These are phyloP conservation scores for Apodemus speciosus DNA, from an alignment of 2,113 vertebrate genomes.

Conservation along the genomic window DNA sequence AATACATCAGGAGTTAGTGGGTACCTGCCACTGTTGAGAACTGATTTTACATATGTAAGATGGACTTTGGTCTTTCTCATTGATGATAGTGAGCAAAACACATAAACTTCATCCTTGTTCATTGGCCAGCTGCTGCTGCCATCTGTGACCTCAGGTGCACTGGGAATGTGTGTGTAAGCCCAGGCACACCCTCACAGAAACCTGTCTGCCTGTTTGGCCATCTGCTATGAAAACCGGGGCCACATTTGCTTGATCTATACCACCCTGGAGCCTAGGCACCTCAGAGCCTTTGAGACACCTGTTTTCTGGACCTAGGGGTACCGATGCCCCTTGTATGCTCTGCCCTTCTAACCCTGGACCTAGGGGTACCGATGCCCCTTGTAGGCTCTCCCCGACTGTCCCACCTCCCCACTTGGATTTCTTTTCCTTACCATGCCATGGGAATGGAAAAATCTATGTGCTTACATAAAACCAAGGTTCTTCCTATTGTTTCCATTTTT, in stretches of 20 bases:
- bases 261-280: background rate
- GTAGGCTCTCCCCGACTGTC: background rate
- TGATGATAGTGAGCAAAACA: constrained; percentile 39
- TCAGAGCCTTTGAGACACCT: background rate
- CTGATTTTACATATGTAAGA: background rate
- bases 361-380: background rate
- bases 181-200: background rate
- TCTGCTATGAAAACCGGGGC: background rate
- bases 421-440: too few relatives aligned
- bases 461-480: background rate
- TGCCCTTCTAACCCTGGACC: too few relatives aligned
- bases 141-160: constrained; percentile 49
- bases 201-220: constrained; percentile 1
- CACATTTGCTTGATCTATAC: background rate
- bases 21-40: background rate
- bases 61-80: constrained; percentile 54
- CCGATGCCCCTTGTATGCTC: too few relatives aligned
- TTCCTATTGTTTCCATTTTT: background rate
- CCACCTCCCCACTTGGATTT: background rate
- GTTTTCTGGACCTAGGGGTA: background rate
- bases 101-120: constrained; percentile 4
- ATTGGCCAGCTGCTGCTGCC: constrained; percentile 54
- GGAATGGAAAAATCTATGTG: background rate
- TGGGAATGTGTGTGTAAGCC: background rate
- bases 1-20: background rate